Evolutionary conservation across 2,797 vertebrate species (phyloP).

Genomic region (Tiaroga cobitis): DNA sequence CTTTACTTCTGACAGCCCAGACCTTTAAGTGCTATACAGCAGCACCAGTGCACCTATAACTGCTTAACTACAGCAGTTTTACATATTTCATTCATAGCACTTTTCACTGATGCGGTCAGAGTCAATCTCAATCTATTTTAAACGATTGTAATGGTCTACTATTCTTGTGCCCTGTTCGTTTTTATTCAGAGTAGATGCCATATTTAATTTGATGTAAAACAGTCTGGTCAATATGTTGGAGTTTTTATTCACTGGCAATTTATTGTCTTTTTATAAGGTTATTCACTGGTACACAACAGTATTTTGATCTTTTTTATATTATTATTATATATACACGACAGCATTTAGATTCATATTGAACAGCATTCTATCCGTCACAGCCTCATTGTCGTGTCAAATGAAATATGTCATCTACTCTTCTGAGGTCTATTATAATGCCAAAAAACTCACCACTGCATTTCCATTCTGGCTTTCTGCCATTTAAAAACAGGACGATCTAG

Average conservation of each 20-base stretch:
- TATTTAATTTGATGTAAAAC: neutral
- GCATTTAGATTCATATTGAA: neutral
- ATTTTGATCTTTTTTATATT: neutral
- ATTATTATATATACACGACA: neutral
- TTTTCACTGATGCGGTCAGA: neutral
- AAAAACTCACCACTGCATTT: constrained; percentile 8
- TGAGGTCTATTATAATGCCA: neutral
- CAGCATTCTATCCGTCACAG: neutral
- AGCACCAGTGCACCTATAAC: neutral
- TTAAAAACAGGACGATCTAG: neutral
- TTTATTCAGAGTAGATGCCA: too few relatives aligned
- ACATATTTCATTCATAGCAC: constrained; percentile 1
- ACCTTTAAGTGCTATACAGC: constrained; percentile 13
- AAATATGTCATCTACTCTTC: neutral
- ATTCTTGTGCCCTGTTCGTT: neutral
- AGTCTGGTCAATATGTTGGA: neutral
- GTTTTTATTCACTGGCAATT: neutral
- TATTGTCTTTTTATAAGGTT: neutral
- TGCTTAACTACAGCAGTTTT: too few relatives aligned
- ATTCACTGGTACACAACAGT: neutral
- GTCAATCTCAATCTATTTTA: neutral
- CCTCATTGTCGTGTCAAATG: neutral
- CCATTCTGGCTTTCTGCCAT: constrained; percentile 11
- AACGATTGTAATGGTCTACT: neutral
- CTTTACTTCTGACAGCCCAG: constrained; percentile 9